A percentile compares a stretch with the other conserved stretches of the same genome.
Conservation (phyloP, 2,797 vertebrate species). For the Mus spretus region DNA sequence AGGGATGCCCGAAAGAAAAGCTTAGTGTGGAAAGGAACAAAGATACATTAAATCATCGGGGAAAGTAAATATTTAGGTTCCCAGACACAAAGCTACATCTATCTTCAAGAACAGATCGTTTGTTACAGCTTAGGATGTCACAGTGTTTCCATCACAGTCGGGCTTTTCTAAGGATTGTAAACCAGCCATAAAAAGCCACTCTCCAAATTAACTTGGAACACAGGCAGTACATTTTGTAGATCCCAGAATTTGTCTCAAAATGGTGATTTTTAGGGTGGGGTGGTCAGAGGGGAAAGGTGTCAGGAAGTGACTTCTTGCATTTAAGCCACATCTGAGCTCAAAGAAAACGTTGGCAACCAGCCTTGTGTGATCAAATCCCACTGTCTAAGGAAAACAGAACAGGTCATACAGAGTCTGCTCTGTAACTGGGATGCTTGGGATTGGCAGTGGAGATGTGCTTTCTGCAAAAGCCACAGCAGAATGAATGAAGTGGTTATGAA, state of each 20-base stretch:
- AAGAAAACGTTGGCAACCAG: conserved; percentile 75
- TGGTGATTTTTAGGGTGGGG: conserved; percentile 64
- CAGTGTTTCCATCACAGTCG: conserved; percentile 69
- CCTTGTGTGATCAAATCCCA: conserved; percentile 68
- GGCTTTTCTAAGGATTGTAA: conserved; percentile 75
- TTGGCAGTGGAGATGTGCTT: conserved; percentile 49
- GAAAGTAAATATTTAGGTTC: conserved; percentile 87
- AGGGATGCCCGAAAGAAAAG: conserved; percentile 83
- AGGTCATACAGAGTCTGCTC: conserved; percentile 70
- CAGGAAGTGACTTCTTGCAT: conserved; percentile 71
- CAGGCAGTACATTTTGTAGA: conserved; percentile 64
- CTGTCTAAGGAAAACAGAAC: conserved; percentile 66
- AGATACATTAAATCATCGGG: conserved; percentile 84
- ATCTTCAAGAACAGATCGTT: conserved; percentile 83
- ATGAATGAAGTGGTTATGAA: conserved; percentile 64
- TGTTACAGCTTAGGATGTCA: conserved; percentile 83
- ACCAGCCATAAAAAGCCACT: conserved; percentile 76
- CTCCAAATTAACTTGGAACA: conserved; percentile 80
- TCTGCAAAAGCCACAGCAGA: conserved; percentile 61
- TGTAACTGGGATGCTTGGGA: conserved; percentile 48
- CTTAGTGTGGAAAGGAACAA: conserved; percentile 82
- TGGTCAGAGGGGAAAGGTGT: conserved; percentile 76
- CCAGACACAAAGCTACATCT: conserved; percentile 80
- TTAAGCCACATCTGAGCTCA: conserved; percentile 70
- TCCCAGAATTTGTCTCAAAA: conserved; percentile 67